Evolutionary conservation across 2,888 invertebrate species (phyloP), one percentile per base, ranked within the genome.

Genomic region (Dioctria linearis): DNA sequence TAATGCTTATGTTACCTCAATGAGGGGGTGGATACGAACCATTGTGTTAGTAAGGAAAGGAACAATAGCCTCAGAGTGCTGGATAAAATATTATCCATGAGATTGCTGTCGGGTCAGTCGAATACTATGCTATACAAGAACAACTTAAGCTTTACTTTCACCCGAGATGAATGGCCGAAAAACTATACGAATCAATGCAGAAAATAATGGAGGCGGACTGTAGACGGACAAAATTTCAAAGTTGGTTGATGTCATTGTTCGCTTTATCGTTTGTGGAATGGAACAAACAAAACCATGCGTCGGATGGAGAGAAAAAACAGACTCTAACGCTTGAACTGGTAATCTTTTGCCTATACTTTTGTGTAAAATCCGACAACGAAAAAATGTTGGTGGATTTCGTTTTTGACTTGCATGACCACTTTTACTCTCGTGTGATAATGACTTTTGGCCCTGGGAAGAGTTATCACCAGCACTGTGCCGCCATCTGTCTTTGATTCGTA

Each of bases 371-470:
- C 42, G 37, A 25, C 25, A 2, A 25, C 25, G 25, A 51, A 54
- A 37, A 37, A 39, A 49, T 40, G 4, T 40, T 51, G 43, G 51
- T 42, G n/a, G 54, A 40, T 54, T 54, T 39, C 54, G 54, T 54
- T 54, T n/a, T 51, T 25, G 61, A 63, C 63, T 39, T 76, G 76
- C 61, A n/a, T 63, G 63, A 76, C 76, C 76, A 76, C 76, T 76
- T 76, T 76, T 76, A 76, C 76, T 76, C 59, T 63, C 75, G 51
- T 43, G 57, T 76, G 76, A 63, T 76, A 76, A 63, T 76, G 76
- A 76, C 76, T 63, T 76, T 49, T 76, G 76, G 76, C 76, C 76
- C 76, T 76, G 76, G 76, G 49, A 57, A 67, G 13, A 46, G 46
- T 42, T 25, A 4, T n/a, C 67, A 46, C 43, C 67, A 25, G 25